Evolutionary conservation across 2,888 invertebrate species (phyloP).

Genomic region (Parascotia fuliginaria): DNA sequence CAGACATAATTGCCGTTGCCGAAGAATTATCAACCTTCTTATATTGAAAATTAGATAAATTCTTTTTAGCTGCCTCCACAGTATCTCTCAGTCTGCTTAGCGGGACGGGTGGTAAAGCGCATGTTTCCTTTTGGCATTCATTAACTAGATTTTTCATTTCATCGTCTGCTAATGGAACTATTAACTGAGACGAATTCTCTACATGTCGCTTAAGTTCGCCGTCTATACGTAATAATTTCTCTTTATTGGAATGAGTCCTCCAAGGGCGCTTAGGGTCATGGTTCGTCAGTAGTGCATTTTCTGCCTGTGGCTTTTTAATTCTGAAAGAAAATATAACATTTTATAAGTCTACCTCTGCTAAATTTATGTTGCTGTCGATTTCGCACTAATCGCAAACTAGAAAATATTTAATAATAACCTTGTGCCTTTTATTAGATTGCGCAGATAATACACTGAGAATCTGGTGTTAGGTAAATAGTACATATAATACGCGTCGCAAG

Average conservation of each 20-base stretch:
- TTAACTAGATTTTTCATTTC: constrained; percentile 65
- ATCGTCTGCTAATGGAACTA: constrained; percentile 58
- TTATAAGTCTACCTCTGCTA: no score
- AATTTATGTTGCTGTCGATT: no score
- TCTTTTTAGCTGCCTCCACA: constrained; percentile 68
- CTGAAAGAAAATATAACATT: constrained; percentile 49
- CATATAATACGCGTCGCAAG: no score
- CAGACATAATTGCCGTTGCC: constrained; percentile 64
- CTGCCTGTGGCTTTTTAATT: constrained; percentile 45
- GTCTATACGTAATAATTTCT: constrained; percentile 70
- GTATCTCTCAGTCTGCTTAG: constrained; percentile 60
- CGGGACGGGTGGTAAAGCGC: constrained; percentile 43
- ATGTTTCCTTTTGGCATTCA: constrained; percentile 57
- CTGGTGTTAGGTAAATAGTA: no score
- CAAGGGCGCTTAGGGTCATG: constrained; percentile 72
- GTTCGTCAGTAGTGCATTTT: constrained; percentile 30
- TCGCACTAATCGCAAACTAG: no score
- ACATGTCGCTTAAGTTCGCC: constrained; percentile 68
- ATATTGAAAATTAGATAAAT: constrained; percentile 74
- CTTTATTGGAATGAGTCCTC: constrained; percentile 72
- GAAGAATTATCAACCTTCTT: constrained; percentile 67
- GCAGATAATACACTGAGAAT: no score
- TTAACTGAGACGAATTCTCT: constrained; percentile 56
- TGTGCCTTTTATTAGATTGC: no score
- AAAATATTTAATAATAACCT: no score